Evolutionary conservation across 2,113 vertebrate species (phyloP), one percentile per base, ranked within the genome.

Genomic region (Oryzias curvinotus): DNA sequence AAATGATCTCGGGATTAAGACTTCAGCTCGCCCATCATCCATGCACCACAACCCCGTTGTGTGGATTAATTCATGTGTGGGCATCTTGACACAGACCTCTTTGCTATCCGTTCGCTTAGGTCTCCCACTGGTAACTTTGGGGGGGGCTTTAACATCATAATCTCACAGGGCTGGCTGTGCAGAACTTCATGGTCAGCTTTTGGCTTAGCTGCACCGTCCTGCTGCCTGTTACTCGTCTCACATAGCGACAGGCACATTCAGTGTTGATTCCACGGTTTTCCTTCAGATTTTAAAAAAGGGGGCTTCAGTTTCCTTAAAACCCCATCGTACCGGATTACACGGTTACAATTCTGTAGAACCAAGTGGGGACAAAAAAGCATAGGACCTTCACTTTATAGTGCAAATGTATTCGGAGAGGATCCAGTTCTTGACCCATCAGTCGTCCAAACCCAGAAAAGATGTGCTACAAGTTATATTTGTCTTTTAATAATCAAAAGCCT

Each of bases 1-100:
- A 88, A 86, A 54, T 76, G 85, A 90, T 85, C 78, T 73, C 71
- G 74, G 86, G 90, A 89, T 90, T 90, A 87, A 76, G 81, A 77
- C 72, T 75, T 72, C 74, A 81, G 62, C 74, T 75, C 68, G 68
- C 59, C 65, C 62, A 44, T 77, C 71, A 73, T 78, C 62, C 77
- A 65, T 62, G 74, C 77, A 78, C 74, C 65, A 57, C 77, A 68
- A 75, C 77, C 53, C 78, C 72, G 77, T 77, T 82, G 80, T 81
- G 68, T 53, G 71, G 84, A 87, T 87, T 87, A 87, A 82, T 75
- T 68, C 67, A 14, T 82, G 74, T 85, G 83, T 80, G 68, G 80
- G 74, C 73, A 67, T 80, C 69, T 71, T 68, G 8, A 83, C 65
- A 77, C 52, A 70, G 73, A 66, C 75, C 77, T 63, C 70, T 69